Conservation (phyloP, 64 coral and sea anemone species). For the Pocillopora verrucosa region DNA sequence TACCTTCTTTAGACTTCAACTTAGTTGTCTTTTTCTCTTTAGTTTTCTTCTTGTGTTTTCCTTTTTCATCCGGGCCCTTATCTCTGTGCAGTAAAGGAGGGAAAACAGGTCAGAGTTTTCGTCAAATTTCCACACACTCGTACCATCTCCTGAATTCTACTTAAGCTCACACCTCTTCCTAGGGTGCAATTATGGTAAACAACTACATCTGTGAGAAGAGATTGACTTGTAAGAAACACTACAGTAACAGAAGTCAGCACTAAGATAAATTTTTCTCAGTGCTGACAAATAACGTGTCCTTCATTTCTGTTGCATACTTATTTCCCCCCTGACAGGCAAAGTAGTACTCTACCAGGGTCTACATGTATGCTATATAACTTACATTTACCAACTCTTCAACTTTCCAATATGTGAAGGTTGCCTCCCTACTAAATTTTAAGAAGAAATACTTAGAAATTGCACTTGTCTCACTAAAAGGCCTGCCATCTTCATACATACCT, state of each 20-base stretch:
- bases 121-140: too few species aligned
- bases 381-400: background rate
- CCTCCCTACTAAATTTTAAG: too few species aligned
- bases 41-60: slow-evolving; percentile 65
- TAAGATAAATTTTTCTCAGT: slow-evolving; percentile 16
- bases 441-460: too few species aligned
- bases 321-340: slow-evolving; percentile 51
- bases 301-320: slow-evolving; percentile 58
- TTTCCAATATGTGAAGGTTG: background rate
- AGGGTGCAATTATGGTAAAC: too few species aligned
- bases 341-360: slow-evolving; percentile 51
- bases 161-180: too few species aligned
- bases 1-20: slow-evolving; percentile 52
- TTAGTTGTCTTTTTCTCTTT: slow-evolving; percentile 74
- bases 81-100: slow-evolving; percentile 38
- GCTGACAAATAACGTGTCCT: background rate
- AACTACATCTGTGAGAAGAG: too few species aligned
- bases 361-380: slow-evolving; percentile 32
- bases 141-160: too few species aligned
- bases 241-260: background rate
- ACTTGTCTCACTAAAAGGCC: too few species aligned
- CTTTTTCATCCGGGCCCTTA: slow-evolving; percentile 41
- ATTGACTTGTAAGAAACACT: too few species aligned
- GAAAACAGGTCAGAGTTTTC: background rate
- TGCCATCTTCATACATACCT: too few species aligned